Conservation (phyloP, 2,113 vertebrate genomes). For the Corynorhinus townsendii region DNA sequence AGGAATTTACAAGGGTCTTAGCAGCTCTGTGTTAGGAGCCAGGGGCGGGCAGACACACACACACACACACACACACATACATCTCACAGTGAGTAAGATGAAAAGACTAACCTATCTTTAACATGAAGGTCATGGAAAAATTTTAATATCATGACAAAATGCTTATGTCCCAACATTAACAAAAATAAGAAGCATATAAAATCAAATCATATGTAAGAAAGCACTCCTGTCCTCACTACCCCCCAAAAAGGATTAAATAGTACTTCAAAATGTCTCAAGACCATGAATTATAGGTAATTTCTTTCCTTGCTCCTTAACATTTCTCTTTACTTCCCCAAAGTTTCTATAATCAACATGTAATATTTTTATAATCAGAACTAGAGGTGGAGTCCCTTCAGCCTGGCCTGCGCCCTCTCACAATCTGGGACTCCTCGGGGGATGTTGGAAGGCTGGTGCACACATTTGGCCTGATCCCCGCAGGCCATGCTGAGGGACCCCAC, state of each 20-base stretch:
- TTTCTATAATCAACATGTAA: background rate
- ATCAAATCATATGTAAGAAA: background rate
- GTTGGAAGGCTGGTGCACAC: too few relatives aligned
- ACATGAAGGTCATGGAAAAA: background rate
- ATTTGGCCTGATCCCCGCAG: too few relatives aligned
- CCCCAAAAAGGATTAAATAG: background rate
- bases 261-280: background rate
- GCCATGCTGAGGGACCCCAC: too few relatives aligned
- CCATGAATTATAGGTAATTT: background rate
- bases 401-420: too few relatives aligned
- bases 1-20: background rate
- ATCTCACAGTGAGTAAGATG: background rate
- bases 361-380: background rate
- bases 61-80: background rate
- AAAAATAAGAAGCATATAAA: background rate
- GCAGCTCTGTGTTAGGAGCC: background rate
- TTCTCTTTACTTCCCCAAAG: background rate
- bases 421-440: too few relatives aligned
- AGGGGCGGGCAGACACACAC: background rate
- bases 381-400: too few relatives aligned
- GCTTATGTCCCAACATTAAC: background rate
- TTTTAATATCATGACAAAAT: background rate
- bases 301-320: background rate
- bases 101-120: background rate
- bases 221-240: background rate